Base-by-base conservation (phyloP, 2,888 invertebrate species). In the Hirtodrosophila cameraria region DNA sequence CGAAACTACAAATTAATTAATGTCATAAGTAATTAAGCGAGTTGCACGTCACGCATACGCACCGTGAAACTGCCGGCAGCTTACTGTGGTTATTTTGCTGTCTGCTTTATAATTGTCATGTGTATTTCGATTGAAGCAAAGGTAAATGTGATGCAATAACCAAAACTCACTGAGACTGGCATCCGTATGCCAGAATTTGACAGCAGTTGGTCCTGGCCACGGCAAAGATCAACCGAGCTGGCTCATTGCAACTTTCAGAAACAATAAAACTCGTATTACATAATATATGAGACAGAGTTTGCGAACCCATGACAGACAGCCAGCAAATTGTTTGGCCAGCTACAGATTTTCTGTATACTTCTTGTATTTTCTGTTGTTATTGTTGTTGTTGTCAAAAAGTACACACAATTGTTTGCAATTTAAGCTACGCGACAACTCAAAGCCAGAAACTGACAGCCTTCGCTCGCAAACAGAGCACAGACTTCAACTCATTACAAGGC, bases 191-290 rank as follows among this genome's bases (percentile, higher is more conserved):
- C 42, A 41, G 33, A 31, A 23, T 41, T 60, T 69, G 78, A 66
- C 75, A 74, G 70, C 60, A 30, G 33, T 63, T 41, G 57, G 55
- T 55, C 57, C 53, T 28, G 36, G 52, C 60, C 54, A 38, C 5
- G 18, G 33, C 42, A 53, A 55, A 49, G 58, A 70, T 46, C 67
- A 49, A 50, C 42, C 46, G 54, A 52, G 39, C 38, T 31, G 48
- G 33, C 59, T 70, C 71, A 65, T 72, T 78, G 70, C 59, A 67
- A 73, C 72, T 68, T 75, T 82, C 74, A 70, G 63, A 74, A 74
- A 74, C 83, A 87, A 85, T 88, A 74, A 80, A 82, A 74, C 70
- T 75, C 71, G 49, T 52, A 31, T 39, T 82, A 16, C 63, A 82
- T 82, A 64, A 80, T 79, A 69, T 54, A 84, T 82, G 55, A 78